Conservation (phyloP, 1,140 invertebrate species). For the Trichonephila inaurata region DNA sequence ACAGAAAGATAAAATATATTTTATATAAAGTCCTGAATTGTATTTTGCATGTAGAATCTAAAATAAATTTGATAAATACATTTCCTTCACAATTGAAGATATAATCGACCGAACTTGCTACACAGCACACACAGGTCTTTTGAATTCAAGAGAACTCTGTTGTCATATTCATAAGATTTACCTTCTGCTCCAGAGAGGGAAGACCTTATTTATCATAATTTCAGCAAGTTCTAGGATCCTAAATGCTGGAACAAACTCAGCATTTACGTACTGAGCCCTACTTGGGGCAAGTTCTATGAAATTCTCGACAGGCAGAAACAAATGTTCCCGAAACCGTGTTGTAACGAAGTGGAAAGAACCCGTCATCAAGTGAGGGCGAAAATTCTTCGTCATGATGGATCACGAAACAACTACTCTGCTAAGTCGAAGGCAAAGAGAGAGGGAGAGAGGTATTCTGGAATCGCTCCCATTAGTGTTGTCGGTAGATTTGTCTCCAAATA, state of each 20-base stretch:
- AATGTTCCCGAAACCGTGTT: slow-evolving; percentile 39
- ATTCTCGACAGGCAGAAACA: slow-evolving; percentile 25
- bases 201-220: slow-evolving; percentile 40
- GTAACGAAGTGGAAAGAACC: slow-evolving; percentile 23
- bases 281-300: slow-evolving; percentile 8
- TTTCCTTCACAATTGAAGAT: too few relatives aligned
- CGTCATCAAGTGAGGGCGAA: background rate
- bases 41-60: too few relatives aligned
- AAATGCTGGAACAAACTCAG: background rate
- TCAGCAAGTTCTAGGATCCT: background rate
- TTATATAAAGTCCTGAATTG: too few relatives aligned
- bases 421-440: background rate
- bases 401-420: slow-evolving; percentile 31
- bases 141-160: background rate
- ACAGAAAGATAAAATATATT: too few relatives aligned
- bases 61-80: too few relatives aligned
- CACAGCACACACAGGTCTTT: background rate
- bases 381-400: slow-evolving; percentile 60
- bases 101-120: background rate
- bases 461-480: slow-evolving; percentile 49
- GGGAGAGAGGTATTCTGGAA: slow-evolving; percentile 43
- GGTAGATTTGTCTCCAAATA: slow-evolving; percentile 70
- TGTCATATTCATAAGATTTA: background rate
- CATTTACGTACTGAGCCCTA: background rate
- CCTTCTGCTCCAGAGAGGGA: background rate